A percentile compares a stretch with the other conserved stretches of the same genome.
These are phyloP conservation scores for Oreochromis niloticus DNA, from an alignment of 2,113 vertebrate species.

Conservation along the genomic window DNA sequence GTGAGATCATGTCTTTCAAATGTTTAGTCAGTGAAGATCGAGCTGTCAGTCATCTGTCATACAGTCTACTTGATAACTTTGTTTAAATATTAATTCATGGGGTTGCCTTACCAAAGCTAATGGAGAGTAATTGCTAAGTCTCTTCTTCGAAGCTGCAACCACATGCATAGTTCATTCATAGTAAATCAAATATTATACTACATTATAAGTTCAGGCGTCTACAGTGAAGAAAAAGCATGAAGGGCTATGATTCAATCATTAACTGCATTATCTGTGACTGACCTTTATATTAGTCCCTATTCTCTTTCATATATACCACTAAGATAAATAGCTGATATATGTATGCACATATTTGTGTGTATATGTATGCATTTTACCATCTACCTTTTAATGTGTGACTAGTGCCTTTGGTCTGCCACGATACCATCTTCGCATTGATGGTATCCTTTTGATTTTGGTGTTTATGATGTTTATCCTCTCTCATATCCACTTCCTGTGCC, in stretches of 20 bases:
- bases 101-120: not conserved
- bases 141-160: not conserved
- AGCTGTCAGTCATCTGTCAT: not conserved
- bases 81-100: not conserved
- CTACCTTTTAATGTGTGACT: not conserved
- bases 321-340: not conserved
- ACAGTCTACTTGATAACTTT: not conserved
- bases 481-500: constrained; percentile 53
- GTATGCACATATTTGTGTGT: not conserved
- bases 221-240: not conserved
- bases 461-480: constrained; percentile 60
- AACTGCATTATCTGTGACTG: not conserved
- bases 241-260: not conserved
- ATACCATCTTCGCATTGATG: constrained; percentile 32
- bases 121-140: not conserved
- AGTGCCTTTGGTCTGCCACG: not conserved
- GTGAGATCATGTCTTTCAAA: not conserved
- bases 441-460: constrained; percentile 48
- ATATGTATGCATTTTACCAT: not conserved
- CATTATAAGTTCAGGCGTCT: not conserved
- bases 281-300: not conserved
- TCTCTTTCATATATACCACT: not conserved
- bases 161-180: not conserved
- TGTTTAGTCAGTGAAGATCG: not conserved
- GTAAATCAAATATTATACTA: not conserved